Evolutionary conservation across 2,888 invertebrate species (phyloP), one percentile per base, ranked within the genome.

Genomic region (Diadegma fenestrale): DNA sequence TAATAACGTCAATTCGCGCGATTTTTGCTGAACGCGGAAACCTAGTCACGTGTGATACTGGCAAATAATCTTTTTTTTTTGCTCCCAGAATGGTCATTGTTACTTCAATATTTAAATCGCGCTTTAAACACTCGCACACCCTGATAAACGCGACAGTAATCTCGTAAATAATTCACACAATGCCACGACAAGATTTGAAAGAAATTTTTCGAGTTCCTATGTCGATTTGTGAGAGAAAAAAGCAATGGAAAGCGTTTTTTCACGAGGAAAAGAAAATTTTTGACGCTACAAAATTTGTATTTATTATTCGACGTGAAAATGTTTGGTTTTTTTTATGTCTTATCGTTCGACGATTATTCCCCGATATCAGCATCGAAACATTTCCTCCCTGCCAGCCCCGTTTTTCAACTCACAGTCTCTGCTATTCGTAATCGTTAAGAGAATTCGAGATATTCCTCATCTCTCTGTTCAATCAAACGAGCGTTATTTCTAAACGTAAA

Each of bases 11-110:
- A 82, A 78, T 82, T 78, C 69, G 68, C 37, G 69, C 66, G 26
- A 64, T 63, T 63, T 61, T 64, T 33, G 10, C 64, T 30, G 63
- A 66, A 58, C 64, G 73, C 73, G 54, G 61, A 26, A 58, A 85
- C 86, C 87, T 88, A 87, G 86, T 88, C 88, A 86, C 83, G 86
- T 87, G 87, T 85, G 88, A 88, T 88, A 87, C 84, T 87, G 87
- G 78, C 85, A 86, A 86, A 85, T 86, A n/a, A 84, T 78, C 66
- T 77, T 45, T 79, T 68, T 79, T 51, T 68, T 68, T 61, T 54
- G 58, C 33, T 64, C 48, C 54, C 84, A 87, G 77, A 86, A 86
- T 86, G 81, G 85, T 88, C 86, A 85, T 84, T 82, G 80, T 87
- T 82, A 80, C 80, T 84, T 81, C 64, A 71, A 80, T 51, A 51